phyloP scores from a whole-genome alignment of 2,797 vertebrate genomes.

The Serranus cabrilla region DNA sequence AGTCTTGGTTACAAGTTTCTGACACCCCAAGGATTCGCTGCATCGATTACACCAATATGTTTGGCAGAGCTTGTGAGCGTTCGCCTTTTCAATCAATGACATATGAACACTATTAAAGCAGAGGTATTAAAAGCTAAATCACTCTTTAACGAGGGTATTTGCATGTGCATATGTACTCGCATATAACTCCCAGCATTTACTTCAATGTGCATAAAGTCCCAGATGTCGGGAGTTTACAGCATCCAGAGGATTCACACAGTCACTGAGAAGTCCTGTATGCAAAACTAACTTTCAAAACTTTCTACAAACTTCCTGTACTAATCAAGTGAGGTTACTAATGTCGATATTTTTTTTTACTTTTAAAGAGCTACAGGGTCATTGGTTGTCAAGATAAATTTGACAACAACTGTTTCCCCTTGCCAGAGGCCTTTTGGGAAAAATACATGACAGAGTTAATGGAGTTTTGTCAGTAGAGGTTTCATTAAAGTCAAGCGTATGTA shows the following conservation, averaged over 20 bases:
- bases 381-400: background rate
- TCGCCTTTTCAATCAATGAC: constrained; percentile 65
- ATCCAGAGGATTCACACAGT: constrained; percentile 30
- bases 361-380: background rate
- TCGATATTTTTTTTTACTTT: background rate
- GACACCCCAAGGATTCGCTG: constrained; percentile 76
- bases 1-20: constrained; percentile 78
- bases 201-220: constrained; percentile 43
- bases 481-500: background rate
- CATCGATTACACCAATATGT: constrained; percentile 69
- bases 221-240: constrained; percentile 62
- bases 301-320: constrained; percentile 18
- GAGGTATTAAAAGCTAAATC: constrained; percentile 69
- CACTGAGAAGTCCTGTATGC: constrained; percentile 6
- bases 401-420: constrained; percentile 6
- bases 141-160: constrained; percentile 66
- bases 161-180: constrained; percentile 31
- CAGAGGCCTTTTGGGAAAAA: background rate
- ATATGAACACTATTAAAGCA: constrained; percentile 65
- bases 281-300: constrained; percentile 55
- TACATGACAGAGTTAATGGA: background rate
- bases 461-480: constrained; percentile 15
- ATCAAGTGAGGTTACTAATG: background rate
- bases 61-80: constrained; percentile 55
- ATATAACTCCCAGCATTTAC: constrained; percentile 41